phyloP scores from a whole-genome alignment of 2,797 vertebrate genomes.

The Myiothlypis chrysogaster region DNA sequence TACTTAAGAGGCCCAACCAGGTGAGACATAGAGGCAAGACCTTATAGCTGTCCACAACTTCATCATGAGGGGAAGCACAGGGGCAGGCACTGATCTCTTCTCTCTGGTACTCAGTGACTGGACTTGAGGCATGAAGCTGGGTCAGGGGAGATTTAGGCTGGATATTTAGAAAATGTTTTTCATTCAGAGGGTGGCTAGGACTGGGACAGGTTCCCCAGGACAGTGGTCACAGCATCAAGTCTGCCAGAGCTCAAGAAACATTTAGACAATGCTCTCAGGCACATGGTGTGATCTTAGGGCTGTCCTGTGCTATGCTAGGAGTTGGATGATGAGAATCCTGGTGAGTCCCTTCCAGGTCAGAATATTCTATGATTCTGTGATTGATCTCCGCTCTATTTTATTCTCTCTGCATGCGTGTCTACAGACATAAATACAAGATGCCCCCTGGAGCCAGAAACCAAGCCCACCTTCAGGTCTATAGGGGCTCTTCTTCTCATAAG shows the following conservation, averaged over 20 bases:
- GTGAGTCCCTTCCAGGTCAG: neutral
- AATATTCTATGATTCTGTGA: neutral
- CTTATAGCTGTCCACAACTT: neutral
- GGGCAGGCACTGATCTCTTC: neutral
- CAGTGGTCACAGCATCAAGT: neutral
- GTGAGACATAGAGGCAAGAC: neutral
- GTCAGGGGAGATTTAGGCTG: neutral
- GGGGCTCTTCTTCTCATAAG: neutral
- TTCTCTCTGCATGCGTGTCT: neutral
- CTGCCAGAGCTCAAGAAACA: neutral
- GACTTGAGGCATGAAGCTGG: neutral
- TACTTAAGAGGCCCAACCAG: neutral
- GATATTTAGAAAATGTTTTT: neutral
- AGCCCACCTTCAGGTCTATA: neutral
- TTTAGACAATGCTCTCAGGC: neutral
- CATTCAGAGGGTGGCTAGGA: neutral
- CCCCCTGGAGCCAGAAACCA: neutral
- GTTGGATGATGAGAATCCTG: neutral
- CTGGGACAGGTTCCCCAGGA: neutral
- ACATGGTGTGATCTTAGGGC: neutral
- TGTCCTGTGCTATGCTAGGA: neutral
- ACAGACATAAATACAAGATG: neutral
- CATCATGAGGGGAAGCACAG: neutral
- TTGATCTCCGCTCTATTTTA: neutral
- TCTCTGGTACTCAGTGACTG: neutral